phyloP scores from a whole-genome alignment of 2,113 vertebrate genomes.

The Trematocara unimaculatum region DNA sequence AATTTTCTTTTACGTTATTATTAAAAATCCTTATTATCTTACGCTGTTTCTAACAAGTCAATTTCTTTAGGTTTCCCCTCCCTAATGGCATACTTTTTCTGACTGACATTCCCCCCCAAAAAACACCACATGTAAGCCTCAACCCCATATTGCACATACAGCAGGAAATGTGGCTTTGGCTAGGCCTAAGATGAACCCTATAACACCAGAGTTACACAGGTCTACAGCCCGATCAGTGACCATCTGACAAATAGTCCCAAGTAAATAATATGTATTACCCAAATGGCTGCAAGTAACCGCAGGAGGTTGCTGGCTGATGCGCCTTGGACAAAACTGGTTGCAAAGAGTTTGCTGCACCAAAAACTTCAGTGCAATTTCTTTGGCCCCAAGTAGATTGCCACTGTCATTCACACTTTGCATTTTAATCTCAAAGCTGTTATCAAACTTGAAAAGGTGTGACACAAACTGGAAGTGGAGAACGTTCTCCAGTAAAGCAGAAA shows the following conservation, averaged over 20 bases:
- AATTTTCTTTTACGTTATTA: background rate
- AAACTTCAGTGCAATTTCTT: background rate
- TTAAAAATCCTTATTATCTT: background rate
- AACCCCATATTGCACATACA: background rate
- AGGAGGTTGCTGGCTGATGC: background rate
- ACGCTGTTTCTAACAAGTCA: background rate
- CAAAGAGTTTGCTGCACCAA: background rate
- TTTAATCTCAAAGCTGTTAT: background rate
- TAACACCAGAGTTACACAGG: background rate
- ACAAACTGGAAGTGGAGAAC: background rate
- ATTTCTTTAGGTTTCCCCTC: background rate
- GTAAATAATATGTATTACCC: background rate
- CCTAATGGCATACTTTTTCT: background rate
- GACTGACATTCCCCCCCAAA: background rate
- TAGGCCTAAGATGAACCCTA: background rate
- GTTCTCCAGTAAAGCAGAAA: background rate
- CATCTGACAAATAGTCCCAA: background rate
- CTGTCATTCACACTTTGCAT: background rate
- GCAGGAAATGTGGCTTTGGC: background rate
- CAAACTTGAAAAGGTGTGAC: background rate
- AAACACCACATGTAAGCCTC: background rate
- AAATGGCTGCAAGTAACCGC: background rate
- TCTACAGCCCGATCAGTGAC: background rate
- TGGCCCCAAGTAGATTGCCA: background rate
- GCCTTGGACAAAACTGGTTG: background rate